A percentile compares a stretch with the other conserved stretches of the same genome.
These are phyloP conservation scores for Machimus atricapillus DNA, from an alignment of 2,888 invertebrate species.

Conservation along the genomic window DNA sequence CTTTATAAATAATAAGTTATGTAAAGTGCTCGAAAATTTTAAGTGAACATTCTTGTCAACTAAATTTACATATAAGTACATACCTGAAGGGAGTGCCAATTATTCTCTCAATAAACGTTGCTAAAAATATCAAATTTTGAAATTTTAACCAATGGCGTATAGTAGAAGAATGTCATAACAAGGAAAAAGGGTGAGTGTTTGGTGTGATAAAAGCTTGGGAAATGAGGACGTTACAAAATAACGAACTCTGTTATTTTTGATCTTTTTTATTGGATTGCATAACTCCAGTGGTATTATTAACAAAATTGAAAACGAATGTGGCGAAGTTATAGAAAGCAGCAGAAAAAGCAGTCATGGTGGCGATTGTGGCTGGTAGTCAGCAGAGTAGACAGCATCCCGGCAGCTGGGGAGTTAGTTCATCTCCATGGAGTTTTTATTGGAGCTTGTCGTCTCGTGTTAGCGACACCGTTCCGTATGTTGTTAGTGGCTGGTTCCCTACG, in stretches of 20 bases:
- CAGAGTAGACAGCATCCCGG: not conserved
- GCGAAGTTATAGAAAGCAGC: not conserved
- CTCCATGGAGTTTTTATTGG: slow-evolving; percentile 39
- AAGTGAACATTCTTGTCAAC: no score
- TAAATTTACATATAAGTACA: no score
- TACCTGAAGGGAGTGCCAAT: no score
- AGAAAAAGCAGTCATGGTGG: not conserved
- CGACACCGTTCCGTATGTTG: not conserved
- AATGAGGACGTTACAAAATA: not conserved
- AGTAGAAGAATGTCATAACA: not conserved
- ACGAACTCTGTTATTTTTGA: not conserved
- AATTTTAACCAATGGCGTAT: not conserved
- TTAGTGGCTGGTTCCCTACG: slow-evolving; percentile 9
- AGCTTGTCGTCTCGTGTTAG: slow-evolving; percentile 14
- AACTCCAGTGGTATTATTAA: not conserved
- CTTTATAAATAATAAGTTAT: no score
- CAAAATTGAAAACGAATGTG: not conserved
- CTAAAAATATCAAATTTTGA: no score
- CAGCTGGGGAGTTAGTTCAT: not conserved
- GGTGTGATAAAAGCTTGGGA: not conserved
- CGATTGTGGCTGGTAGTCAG: not conserved
- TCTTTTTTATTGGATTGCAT: not conserved
- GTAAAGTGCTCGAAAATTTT: no score
- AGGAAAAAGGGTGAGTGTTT: not conserved
- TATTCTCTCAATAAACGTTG: no score